Base-by-base conservation (phyloP, 1,140 invertebrate species). In the Bombus affinis region DNA sequence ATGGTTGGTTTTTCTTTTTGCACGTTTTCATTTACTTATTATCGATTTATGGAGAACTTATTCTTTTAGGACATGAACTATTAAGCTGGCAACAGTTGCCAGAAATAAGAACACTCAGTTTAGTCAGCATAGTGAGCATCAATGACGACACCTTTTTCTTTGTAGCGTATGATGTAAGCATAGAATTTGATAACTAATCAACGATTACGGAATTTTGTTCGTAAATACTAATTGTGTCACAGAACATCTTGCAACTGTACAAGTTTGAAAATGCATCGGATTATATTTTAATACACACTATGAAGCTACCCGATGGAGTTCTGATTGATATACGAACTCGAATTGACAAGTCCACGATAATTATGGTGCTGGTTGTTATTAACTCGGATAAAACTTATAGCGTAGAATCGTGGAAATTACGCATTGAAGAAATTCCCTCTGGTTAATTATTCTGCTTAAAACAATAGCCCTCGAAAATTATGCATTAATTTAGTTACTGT, bases 121-220 rank as follows among this genome's bases (percentile, higher is more conserved):
- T 89, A 35, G 66, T 93, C 13, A 89, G 47, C 10, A 71, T 87
- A 5, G 70, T 88, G 12, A 74, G 84, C 22, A 44, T 91, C 12
- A 68, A 88, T 3, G 88, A 89, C 8, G 82, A 92, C 18, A 92
- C 91, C 10, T 89, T 93, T 10, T 68, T 92, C 35, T 70, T 93
- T 28, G 86, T 89, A 0, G 88, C 86, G 25, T 57, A 87, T 4
- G n/a, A 81, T 22, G 91, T 92, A 78, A 86, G 77, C 42, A 10
- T 78, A 70, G 9, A 79, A 74, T 70, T 72, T 75, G 32, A 39
- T 76, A 37, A 57, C 32, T 32, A 18, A 70, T 37, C 13, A 66
- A 18, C 68, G 13, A 81, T 57, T 18, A 2, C 3, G 35, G 10
- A 62, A 4, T 37, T 42, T 59, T 39, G 18, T 39, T 73, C 10